These are phyloP conservation scores for Pempheris klunzingeri DNA, from an alignment of 2,797 vertebrate species.

Conservation along the genomic window DNA sequence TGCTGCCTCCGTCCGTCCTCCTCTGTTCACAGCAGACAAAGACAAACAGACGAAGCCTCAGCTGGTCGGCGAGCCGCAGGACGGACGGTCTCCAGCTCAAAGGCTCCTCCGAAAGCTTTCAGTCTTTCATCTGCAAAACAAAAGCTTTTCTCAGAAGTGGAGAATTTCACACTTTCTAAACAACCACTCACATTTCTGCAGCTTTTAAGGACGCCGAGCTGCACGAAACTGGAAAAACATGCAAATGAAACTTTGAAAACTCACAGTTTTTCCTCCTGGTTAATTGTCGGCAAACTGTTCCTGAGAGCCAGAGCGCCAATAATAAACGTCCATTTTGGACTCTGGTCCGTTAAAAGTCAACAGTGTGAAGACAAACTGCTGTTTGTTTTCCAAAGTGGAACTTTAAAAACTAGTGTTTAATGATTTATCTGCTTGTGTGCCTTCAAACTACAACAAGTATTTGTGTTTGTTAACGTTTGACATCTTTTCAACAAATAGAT, in stretches of 20 bases:
- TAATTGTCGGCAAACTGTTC: no score
- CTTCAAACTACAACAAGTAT: no score
- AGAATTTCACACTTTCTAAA: not conserved
- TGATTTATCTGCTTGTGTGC: no score
- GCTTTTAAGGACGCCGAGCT: not conserved
- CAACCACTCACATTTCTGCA: not conserved
- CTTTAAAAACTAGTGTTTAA: no score
- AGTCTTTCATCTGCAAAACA: not conserved
- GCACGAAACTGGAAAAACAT: no score
- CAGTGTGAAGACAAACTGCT: no score
- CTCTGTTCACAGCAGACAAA: slow-evolving; percentile 15
- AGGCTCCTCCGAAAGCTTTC: not conserved
- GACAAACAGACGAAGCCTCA: slow-evolving; percentile 7
- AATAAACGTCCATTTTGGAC: no score
- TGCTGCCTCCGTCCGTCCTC: slow-evolving; percentile 23
- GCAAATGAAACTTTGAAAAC: not conserved
- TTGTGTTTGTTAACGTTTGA: no score
- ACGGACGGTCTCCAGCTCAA: slow-evolving; percentile 15
- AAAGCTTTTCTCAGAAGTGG: not conserved
- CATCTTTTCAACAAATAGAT: no score
- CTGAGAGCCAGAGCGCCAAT: no score
- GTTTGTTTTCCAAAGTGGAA: no score
- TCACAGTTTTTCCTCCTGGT: not conserved
- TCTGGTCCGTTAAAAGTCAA: no score
- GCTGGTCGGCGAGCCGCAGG: not conserved